Percentiles rank a stretch among this genome's conserved stretches.
Conservation (phyloP, 2,888 invertebrate genomes). For the Germaria angustata region DNA sequence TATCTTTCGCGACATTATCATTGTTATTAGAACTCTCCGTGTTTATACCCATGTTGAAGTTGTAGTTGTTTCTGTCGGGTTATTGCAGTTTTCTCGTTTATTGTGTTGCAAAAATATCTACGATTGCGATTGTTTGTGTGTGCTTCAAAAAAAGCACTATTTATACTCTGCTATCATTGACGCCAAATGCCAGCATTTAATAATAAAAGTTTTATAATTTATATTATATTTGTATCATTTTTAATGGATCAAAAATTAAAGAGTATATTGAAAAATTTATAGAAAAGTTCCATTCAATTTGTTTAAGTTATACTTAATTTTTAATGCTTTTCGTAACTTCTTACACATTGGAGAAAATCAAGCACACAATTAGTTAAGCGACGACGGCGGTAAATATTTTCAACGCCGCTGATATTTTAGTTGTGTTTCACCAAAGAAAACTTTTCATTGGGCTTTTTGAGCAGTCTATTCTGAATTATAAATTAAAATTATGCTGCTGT, state of each 20-base stretch:
- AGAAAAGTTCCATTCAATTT: neutral
- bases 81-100: neutral
- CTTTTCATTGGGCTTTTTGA: too few species aligned
- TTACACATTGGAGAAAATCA: slow-evolving; percentile 4
- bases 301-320: neutral
- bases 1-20: slow-evolving; percentile 53
- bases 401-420: neutral
- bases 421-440: too few species aligned
- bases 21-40: slow-evolving; percentile 36
- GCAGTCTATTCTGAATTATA: too few species aligned
- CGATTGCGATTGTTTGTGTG: neutral
- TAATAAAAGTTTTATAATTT: neutral
- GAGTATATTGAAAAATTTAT: neutral
- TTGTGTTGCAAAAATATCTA: slow-evolving; percentile 20
- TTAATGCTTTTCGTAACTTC: neutral
- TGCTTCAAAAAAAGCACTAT: slow-evolving; percentile 15
- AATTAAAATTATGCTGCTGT: too few species aligned
- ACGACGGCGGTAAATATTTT: slow-evolving; percentile 2
- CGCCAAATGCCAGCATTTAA: slow-evolving; percentile 31
- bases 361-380: neutral
- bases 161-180: slow-evolving; percentile 6
- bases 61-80: neutral
- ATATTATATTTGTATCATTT: neutral
- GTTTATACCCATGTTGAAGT: slow-evolving; percentile 41
- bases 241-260: neutral